These are phyloP conservation scores for Cichladusa arquata DNA, from an alignment of 2,113 vertebrate genomes.

Conservation along the genomic window DNA sequence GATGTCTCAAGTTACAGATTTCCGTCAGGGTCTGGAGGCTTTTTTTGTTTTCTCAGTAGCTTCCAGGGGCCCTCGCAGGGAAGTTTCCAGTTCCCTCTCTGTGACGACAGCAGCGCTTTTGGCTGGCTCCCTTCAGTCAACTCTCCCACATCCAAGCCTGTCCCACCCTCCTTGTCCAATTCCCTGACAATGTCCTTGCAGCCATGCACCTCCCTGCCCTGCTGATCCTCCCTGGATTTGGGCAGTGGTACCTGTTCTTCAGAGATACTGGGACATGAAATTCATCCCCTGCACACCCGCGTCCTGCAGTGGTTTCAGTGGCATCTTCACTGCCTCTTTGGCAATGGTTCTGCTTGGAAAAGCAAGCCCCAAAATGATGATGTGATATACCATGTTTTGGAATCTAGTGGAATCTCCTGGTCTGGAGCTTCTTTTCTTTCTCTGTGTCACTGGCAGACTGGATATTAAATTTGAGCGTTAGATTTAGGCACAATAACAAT, in stretches of 20 bases:
- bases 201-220: neutral
- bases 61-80: neutral
- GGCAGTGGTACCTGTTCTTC: neutral
- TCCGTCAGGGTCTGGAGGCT: neutral
- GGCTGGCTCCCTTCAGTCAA: neutral
- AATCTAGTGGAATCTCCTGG: neutral
- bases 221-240: neutral
- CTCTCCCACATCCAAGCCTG: neutral
- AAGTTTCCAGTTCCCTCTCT: neutral
- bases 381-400: neutral
- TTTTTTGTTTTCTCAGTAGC: neutral
- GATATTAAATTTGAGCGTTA: neutral
- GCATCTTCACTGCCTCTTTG: rapidly evolving
- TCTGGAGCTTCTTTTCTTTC: neutral
- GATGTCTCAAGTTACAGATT: slow-evolving; percentile 16
- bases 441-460: neutral
- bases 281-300: neutral
- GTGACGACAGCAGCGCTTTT: neutral
- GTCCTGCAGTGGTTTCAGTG: neutral
- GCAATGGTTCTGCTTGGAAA: neutral
- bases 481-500: neutral
- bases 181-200: neutral
- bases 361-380: neutral
- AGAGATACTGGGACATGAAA: neutral
- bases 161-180: neutral